phyloP scores from a whole-genome alignment of 2,797 vertebrate species.

The Rhincodon typus region DNA sequence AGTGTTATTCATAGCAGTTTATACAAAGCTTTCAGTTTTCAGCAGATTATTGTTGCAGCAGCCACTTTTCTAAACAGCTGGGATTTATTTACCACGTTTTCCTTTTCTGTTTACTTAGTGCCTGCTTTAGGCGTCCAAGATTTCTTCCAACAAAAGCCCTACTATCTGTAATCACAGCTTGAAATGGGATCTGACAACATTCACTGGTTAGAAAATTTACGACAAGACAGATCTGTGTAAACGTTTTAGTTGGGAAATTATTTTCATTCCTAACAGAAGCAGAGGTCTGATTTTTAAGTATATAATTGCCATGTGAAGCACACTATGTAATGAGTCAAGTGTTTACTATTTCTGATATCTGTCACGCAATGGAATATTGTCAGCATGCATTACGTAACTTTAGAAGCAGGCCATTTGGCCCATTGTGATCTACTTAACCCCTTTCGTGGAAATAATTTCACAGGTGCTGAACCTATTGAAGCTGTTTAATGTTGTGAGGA shows the following conservation, averaged over 20 bases:
- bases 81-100: background rate
- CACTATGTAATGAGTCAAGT: background rate
- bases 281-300: background rate
- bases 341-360: background rate
- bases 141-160: background rate
- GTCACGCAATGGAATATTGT: background rate
- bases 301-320: background rate
- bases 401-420: background rate
- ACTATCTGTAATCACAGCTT: background rate
- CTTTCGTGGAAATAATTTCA: background rate
- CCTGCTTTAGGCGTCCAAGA: background rate
- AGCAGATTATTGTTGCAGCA: too few species aligned
- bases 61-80: background rate
- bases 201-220: background rate
- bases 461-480: too few species aligned
- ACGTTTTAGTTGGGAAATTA: background rate
- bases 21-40: too few species aligned
- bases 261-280: background rate
- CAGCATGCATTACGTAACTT: background rate
- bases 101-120: background rate
- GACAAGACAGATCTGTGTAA: background rate
- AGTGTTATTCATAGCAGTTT: background rate
- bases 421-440: background rate
- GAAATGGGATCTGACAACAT: background rate
- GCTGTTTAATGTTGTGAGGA: too few species aligned